Conservation (phyloP, 2,113 vertebrate genomes). For the Bagarius yarrelli region DNA sequence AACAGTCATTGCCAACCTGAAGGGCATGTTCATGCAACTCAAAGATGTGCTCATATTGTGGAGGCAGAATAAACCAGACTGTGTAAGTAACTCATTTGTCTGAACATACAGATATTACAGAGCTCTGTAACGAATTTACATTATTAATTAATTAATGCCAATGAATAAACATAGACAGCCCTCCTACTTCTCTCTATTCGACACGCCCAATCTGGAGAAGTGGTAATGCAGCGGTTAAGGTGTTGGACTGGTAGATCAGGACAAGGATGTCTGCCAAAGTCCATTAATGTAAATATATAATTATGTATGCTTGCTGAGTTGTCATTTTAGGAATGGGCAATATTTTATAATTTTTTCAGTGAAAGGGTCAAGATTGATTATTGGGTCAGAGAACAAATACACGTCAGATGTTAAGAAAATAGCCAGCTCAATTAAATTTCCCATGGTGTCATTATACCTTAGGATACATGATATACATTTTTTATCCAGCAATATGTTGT, state of each 20-base stretch:
- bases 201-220: neutral
- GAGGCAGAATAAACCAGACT: slow-evolving; percentile 81
- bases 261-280: no score
- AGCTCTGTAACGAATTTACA: neutral
- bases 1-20: slow-evolving; percentile 84
- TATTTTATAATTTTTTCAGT: neutral
- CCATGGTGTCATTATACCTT: neutral
- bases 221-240: no score
- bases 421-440: neutral
- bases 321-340: neutral
- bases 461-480: neutral
- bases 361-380: neutral
- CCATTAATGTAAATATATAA: neutral
- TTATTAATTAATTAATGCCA: neutral
- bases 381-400: neutral
- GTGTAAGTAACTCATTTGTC: slow-evolving; percentile 69
- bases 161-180: neutral
- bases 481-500: no score
- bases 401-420: neutral
- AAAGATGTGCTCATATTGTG: slow-evolving; percentile 79
- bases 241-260: no score
- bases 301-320: neutral
- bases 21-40: slow-evolving; percentile 89
- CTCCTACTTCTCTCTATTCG: neutral
- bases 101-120: neutral